Evolutionary conservation across 2,888 invertebrate species (phyloP), one percentile per base, ranked within the genome.

Genomic region (Rotaria sp.): DNA sequence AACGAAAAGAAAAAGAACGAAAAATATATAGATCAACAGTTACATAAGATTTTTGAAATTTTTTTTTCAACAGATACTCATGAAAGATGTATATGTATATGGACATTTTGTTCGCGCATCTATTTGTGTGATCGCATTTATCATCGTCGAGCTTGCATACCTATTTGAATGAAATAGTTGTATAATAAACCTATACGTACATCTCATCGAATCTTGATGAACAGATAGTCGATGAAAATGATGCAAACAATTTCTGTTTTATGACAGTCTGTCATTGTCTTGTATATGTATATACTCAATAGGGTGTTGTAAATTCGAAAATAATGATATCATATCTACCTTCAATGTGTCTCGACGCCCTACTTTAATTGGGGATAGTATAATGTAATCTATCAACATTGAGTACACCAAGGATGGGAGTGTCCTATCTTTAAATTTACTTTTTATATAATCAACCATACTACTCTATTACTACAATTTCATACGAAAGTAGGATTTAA

Each of bases 311-410:
- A 67, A 67, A 67, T 67, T 67, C 67, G 67, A 67, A 67, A 67
- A 67, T 67, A 67, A 67, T 67, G 67, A 67, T 67, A 67, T 67
- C 67, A 67, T 50, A 50, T 67, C 35, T 67, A 67, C 67, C 35
- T 35, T 67, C 67, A 67, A 67, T 67, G 67, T 67, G 67, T 67
- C 67, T 67, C 67, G 67, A 35, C 67, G 67, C 67, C 67, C 67
- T 35, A 35, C 11, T 67, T 30, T 67, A 35, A 67, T 35, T 67
- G 18, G 35, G 21, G 35, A 35, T 21, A 67, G 18, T 67, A 21
- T 35, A 67, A 67, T 67, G 67, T 67, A 67, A 67, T 67, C 67
- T 30, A 67, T 67, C 21, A 67, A 15, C 2, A 35, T 67, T 35
- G 11, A 67, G 21, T 30, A 18, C 38, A 18, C 5, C 26, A 67